Conservation (phyloP, 23 tunicate genomes). For the Diplosoma virens region DNA sequence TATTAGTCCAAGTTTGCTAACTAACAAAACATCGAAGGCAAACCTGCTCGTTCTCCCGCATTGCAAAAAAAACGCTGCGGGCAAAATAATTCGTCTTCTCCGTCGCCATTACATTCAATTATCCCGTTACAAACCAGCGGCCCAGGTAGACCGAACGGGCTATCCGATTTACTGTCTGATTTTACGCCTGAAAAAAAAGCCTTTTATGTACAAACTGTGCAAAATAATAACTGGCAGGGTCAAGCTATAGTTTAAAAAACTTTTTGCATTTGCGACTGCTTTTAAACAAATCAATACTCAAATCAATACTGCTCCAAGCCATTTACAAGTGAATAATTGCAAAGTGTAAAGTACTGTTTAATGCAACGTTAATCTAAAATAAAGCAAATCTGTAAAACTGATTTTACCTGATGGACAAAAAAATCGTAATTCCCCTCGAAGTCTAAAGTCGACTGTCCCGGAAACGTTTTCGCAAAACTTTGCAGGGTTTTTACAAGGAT, state of each 20-base stretch:
- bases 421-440: conserved; percentile 19
- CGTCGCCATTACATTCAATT: conserved; percentile 10
- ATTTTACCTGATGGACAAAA: conserved; percentile 16
- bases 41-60: not conserved
- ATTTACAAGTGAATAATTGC: too few species aligned
- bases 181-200: not conserved
- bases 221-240: not conserved
- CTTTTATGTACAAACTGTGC: too few species aligned
- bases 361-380: too few species aligned
- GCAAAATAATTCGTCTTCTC: conserved; percentile 38
- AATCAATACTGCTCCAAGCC: not conserved
- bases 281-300: not conserved
- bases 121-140: conserved; percentile 37
- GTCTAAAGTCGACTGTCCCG: not conserved
- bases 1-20: too few species aligned
- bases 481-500: conserved; percentile 3
- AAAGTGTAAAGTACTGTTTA: too few species aligned
- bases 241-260: not conserved
- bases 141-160: conserved; percentile 10
- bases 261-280: too few species aligned
- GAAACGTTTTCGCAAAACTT: conserved; percentile 28
- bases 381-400: too few species aligned
- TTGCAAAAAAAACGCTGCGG: conserved; percentile 24
- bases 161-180: not conserved
- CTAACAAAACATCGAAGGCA: not conserved